Conservation (phyloP, 2,888 invertebrate species). For the Ceriagrion tenellum region DNA sequence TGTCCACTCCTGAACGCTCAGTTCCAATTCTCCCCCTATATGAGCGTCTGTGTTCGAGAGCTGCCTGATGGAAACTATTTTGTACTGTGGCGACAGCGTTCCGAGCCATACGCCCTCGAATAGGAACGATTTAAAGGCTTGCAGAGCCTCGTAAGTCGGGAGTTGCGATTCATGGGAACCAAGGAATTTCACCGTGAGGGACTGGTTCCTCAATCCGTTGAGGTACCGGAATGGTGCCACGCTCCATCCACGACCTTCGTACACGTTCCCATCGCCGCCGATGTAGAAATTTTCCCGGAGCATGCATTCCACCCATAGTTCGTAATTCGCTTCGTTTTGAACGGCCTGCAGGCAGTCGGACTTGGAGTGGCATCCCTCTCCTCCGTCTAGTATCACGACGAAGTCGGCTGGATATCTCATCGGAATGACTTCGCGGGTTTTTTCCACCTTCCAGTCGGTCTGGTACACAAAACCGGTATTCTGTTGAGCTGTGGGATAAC, state of each 20-base stretch:
- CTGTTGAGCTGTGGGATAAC: too few species aligned
- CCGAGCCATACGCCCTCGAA: background rate
- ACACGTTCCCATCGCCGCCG: background rate
- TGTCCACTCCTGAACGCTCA: background rate
- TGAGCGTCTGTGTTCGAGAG: background rate
- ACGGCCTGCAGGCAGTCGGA: background rate
- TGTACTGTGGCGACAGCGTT: background rate
- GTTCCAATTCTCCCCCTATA: background rate
- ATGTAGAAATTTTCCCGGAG: background rate
- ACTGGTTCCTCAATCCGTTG: background rate
- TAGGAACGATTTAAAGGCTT: background rate
- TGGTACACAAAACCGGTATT: too few species aligned
- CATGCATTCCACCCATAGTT: background rate
- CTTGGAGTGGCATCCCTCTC: background rate
- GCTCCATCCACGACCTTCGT: background rate
- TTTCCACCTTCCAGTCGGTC: background rate
- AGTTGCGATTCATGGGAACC: background rate
- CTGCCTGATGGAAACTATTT: background rate
- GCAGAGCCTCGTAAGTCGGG: background rate
- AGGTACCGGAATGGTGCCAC: background rate
- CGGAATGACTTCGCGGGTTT: background rate
- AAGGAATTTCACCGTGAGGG: background rate
- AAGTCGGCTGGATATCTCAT: background rate
- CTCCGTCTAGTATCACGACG: background rate
- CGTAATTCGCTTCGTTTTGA: background rate